Conservation (phyloP, 92 coral and sea anemone genomes). For the Porites cylindrica region DNA sequence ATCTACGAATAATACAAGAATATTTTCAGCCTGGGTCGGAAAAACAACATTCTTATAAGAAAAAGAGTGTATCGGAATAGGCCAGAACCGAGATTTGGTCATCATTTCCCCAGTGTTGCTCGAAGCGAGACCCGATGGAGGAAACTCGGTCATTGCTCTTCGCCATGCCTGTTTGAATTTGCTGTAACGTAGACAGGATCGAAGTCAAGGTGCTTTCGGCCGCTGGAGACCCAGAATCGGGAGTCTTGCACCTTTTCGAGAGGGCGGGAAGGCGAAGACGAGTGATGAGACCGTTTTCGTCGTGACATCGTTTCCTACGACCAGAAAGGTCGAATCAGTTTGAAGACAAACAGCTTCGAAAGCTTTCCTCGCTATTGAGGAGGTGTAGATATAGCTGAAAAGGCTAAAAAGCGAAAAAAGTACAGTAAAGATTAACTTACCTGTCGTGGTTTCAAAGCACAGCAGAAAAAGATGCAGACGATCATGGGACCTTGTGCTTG, state of each 20-base stretch:
- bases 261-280: conserved; percentile 6
- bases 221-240: neutral
- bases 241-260: neutral
- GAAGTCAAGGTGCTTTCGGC: neutral
- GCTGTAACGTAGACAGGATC: neutral
- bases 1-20: no score
- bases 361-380: neutral
- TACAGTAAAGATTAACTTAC: neutral
- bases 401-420: neutral
- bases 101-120: neutral
- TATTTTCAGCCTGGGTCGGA: no score
- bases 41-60: no score
- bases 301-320: conserved; percentile 6
- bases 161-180: neutral
- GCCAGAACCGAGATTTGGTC: conserved; percentile 24
- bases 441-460: conserved; percentile 16
- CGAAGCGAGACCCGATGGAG: neutral
- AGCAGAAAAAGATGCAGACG: conserved; percentile 21
- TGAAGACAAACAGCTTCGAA: neutral
- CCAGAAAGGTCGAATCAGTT: neutral
- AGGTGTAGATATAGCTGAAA: neutral
- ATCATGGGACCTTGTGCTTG: conserved; percentile 14
- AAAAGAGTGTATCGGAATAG: neutral
- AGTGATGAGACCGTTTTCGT: neutral
- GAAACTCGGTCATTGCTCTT: neutral